phyloP scores from a whole-genome alignment of 1,140 invertebrate genomes.

The Tetragnatha versicolor region DNA sequence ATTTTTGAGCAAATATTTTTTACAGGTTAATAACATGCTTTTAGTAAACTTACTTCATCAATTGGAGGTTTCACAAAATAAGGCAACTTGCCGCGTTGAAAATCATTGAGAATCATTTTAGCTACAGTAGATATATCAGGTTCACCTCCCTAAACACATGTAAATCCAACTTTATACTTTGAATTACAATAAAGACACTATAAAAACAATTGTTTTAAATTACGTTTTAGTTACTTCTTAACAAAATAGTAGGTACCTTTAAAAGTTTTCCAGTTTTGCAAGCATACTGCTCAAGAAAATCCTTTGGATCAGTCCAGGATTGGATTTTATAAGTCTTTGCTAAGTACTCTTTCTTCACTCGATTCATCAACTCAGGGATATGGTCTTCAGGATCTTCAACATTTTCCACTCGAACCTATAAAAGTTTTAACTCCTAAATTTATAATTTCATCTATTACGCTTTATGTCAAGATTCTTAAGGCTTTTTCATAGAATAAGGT shows the following conservation, averaged over 20 bases:
- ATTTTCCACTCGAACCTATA: slow-evolving; percentile 87
- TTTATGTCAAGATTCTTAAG: no score
- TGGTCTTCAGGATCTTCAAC: slow-evolving; percentile 95
- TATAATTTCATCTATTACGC: no score
- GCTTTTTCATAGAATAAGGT: no score
- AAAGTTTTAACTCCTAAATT: no score
- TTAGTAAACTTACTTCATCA: slow-evolving; percentile 47
- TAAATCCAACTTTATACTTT: not conserved
- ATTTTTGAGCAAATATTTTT: no score
- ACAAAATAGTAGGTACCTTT: slow-evolving; percentile 68
- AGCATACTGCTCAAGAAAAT: slow-evolving; percentile 94
- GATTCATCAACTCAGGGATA: slow-evolving; percentile 82
- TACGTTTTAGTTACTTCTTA: not conserved
- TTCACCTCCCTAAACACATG: slow-evolving; percentile 77
- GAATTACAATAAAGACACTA: not conserved
- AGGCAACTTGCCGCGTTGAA: slow-evolving; percentile 96
- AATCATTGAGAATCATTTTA: slow-evolving; percentile 97
- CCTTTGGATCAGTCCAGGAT: slow-evolving; percentile 72
- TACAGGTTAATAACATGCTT: no score
- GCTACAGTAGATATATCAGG: slow-evolving; percentile 88
- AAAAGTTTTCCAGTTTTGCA: slow-evolving; percentile 85
- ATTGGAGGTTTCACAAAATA: slow-evolving; percentile 86
- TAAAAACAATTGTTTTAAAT: not conserved
- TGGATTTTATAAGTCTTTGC: slow-evolving; percentile 89
- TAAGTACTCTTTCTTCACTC: slow-evolving; percentile 90